A percentile compares a stretch with the other conserved stretches of the same genome.
Evolutionary conservation across 2,797 vertebrate genomes (phyloP).

Genomic region (Petrocephalus sullivani): DNA sequence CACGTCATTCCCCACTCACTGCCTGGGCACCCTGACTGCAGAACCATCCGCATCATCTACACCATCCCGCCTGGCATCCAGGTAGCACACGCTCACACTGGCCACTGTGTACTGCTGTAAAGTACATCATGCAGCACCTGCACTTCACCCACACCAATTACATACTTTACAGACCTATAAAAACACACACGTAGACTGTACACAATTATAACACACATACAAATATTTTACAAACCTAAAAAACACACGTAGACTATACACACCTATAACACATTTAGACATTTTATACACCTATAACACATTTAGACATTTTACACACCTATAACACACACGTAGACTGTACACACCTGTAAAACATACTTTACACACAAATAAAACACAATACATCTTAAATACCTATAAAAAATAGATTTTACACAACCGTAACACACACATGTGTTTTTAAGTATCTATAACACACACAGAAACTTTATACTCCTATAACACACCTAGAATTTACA

Average conservation of each 20-base stretch:
- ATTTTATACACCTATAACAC: background rate
- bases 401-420: background rate
- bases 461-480: background rate
- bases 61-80: constrained; percentile 86
- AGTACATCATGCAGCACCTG: background rate
- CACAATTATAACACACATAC: background rate
- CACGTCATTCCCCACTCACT: constrained; percentile 74
- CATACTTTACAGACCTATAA: background rate
- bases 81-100: constrained; percentile 39
- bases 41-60: constrained; percentile 91
- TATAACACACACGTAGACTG: too few relatives aligned
- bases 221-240: background rate
- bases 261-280: background rate
- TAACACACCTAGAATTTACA: background rate
- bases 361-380: too few relatives aligned
- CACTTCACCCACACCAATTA: background rate
- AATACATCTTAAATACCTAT: too few relatives aligned
- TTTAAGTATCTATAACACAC: background rate
- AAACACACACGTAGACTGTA: background rate
- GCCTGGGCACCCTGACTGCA: constrained; percentile 85
- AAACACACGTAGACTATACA: background rate
- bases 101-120: background rate
- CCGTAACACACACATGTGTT: background rate
- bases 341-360: too few relatives aligned
- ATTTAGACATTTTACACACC: background rate